Conservation (phyloP, 2,113 vertebrate genomes). For the Galbula dea region DNA sequence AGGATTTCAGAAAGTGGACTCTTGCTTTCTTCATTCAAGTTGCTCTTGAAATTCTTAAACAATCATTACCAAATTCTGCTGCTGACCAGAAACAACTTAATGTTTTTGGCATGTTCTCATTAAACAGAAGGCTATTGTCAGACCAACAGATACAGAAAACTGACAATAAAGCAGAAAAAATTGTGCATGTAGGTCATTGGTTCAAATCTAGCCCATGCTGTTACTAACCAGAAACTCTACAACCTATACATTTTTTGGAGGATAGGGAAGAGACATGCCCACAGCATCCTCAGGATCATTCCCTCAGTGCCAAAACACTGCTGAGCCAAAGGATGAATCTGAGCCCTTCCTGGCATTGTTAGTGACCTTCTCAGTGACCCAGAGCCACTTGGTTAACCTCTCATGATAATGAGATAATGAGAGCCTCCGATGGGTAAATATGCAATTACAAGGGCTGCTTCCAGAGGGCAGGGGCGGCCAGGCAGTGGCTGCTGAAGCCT, state of each 20-base stretch:
- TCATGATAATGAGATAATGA: neutral
- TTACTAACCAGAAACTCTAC: neutral
- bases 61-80: neutral
- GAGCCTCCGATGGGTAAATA: neutral
- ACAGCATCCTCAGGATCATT: neutral
- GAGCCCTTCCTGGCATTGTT: neutral
- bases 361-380: neutral
- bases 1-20: neutral
- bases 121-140: neutral
- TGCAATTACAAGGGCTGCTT: neutral
- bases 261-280: neutral
- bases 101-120: neutral
- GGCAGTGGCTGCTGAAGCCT: neutral
- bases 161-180: neutral
- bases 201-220: neutral
- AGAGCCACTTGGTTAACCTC: neutral
- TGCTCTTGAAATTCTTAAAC: neutral
- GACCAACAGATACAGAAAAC: neutral
- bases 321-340: neutral
- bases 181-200: neutral
- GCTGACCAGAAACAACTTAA: neutral
- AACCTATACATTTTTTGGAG: neutral
- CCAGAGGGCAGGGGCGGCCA: neutral
- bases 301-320: fast-evolving
- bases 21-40: neutral